Base-by-base conservation (phyloP, 2,113 vertebrate species). In the Salvelinus namaycush region DNA sequence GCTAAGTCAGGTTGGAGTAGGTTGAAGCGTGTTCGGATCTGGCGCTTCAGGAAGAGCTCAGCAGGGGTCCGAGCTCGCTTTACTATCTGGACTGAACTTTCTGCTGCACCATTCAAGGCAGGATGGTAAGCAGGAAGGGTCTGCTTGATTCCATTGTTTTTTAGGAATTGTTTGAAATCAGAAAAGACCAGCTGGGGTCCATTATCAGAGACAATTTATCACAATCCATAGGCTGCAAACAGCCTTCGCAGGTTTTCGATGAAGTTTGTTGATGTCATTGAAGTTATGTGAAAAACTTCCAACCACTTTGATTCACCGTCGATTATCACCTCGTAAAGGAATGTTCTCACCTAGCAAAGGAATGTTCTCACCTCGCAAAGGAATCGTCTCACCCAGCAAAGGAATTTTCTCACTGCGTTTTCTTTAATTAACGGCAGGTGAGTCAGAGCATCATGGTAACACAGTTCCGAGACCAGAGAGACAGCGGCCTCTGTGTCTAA, bases 191-290 rank as follows among this genome's bases (percentile, higher is more conserved):
- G 57, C 3, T 22, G 60, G 68, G 44, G 70, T n/a, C 76, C 70
- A 54, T 67, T 77, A 62, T 59, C 57, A 14, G 70, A 77, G 22
- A 77, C 76, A 3, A 77, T 24, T 3, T 66, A 48, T n/a, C 57
- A 65, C 13, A 78, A 27, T 9, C 76, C 70, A 59, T 67, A 73
- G 2, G 44, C 34, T 20, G 70, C 60, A 24, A 76, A 70, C 20
- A 75, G 44, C n/a, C n/a, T n/a, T n/a, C n/a, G n/a, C 44, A 44
- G 29, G 14, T 27, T 20, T 44, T 72, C 16, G 7, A 20, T 22
- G 24, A 39, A 9, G 64, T 73, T 54, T 18, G 49, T 34, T 5
- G 22, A 34, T 20, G 73, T 66, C 39, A 24, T 66, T 22, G 26
- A 62, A 20, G 66, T n/a, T 9, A 11, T 75, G 9, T 16, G 64